These are phyloP conservation scores for Corythornis vintsioides DNA, from an alignment of 2,113 vertebrate species.

Conservation along the genomic window DNA sequence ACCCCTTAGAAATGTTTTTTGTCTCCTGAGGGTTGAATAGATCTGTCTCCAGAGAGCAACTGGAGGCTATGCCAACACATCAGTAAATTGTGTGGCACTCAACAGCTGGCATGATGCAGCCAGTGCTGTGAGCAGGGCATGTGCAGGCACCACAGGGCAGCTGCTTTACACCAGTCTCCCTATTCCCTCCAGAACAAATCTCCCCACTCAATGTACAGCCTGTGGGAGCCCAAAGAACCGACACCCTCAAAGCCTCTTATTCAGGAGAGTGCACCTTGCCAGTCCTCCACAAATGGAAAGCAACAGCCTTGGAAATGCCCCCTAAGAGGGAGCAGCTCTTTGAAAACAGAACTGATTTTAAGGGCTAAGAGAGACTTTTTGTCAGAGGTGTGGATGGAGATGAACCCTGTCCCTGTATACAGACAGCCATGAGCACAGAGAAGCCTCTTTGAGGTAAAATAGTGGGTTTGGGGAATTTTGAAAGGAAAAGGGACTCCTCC, in stretches of 20 bases:
- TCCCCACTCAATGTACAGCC: fast-evolving
- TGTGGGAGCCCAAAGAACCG: neutral
- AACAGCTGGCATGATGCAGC: neutral
- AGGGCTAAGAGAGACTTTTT: neutral
- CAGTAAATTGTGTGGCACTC: neutral
- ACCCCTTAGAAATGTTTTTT: neutral
- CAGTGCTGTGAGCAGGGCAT: fast-evolving
- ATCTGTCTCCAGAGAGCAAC: neutral
- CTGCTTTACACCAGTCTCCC: too few species aligned
- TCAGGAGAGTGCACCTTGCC: fast-evolving
- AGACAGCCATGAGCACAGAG: neutral
- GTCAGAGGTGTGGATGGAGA: neutral
- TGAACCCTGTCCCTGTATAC: fast-evolving
- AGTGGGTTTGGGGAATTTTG: neutral
- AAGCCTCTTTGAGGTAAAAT: neutral
- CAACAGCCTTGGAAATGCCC: neutral
- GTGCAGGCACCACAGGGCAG: too few species aligned
- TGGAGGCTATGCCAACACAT: fast-evolving
- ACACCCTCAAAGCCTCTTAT: neutral
- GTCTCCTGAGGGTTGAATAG: neutral
- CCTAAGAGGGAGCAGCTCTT: neutral
- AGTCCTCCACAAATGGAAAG: neutral
- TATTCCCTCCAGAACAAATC: neutral
- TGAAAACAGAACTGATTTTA: neutral
- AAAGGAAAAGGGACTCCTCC: neutral